phyloP scores from a whole-genome alignment of 2,888 invertebrate genomes.

The Zeuzera pyrina region DNA sequence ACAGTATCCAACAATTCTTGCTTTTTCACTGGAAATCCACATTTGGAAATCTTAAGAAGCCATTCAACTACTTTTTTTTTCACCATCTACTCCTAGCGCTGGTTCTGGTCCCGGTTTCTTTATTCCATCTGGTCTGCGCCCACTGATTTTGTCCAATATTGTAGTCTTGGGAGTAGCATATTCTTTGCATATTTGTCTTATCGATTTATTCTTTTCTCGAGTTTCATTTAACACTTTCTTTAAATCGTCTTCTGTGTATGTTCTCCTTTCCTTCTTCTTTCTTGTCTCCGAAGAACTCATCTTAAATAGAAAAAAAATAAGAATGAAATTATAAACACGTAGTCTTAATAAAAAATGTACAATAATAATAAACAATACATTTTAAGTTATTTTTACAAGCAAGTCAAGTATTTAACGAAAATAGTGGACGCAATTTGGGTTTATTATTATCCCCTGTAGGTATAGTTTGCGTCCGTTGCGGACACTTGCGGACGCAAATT shows the following conservation, averaged over 20 bases:
- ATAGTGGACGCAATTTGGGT: constrained; percentile 9
- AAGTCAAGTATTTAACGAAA: constrained; percentile 2
- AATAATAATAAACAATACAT: not conserved
- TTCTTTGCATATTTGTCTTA: no score
- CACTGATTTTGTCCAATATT: no score
- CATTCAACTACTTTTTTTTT: no score
- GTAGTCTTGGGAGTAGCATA: no score
- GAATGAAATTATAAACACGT: constrained; percentile 1
- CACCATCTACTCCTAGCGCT: constrained; percentile 15
- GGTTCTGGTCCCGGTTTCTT: constrained; percentile 21
- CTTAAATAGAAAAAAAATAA: constrained; percentile 5
- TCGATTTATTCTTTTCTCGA: constrained; percentile 10
- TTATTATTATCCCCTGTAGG: no score
- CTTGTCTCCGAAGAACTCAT: constrained; percentile 5
- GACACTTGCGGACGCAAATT: no score
- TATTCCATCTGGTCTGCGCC: constrained; percentile 12
- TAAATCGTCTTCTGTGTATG: constrained; percentile 11
- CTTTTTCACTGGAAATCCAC: constrained; percentile 27
- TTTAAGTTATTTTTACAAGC: constrained; percentile 1
- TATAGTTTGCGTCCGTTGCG: constrained; percentile 7
- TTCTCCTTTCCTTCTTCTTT: constrained; percentile 5
- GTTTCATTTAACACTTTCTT: no score
- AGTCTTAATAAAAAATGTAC: not conserved
- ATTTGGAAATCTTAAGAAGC: constrained; percentile 25
- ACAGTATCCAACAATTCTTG: constrained; percentile 21